These are phyloP conservation scores for Metridium senile DNA, from an alignment of 92 coral and sea anemone species.

Conservation along the genomic window DNA sequence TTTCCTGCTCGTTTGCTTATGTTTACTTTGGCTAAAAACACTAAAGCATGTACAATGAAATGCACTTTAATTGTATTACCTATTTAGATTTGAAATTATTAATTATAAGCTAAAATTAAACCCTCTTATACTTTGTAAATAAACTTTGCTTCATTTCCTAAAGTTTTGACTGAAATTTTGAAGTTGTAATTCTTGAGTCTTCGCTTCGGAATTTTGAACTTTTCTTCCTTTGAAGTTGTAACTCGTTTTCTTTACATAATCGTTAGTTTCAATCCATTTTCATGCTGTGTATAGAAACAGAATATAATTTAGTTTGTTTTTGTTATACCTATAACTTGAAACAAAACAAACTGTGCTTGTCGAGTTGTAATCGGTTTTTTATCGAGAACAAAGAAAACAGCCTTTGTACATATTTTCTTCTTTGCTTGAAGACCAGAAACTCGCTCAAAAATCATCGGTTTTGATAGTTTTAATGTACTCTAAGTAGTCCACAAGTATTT, in stretches of 20 bases:
- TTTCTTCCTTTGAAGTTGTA: too few relatives aligned
- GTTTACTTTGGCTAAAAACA: conserved; percentile 8
- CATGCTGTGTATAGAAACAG: conserved; percentile 1
- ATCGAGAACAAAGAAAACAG: conserved; percentile 13
- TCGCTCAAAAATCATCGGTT: background rate
- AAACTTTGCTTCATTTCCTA: background rate
- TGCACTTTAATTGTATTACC: background rate
- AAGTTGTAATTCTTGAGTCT: too few relatives aligned
- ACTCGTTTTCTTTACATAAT: too few relatives aligned
- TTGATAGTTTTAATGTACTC: background rate
- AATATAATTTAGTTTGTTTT: background rate
- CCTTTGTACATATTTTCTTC: background rate
- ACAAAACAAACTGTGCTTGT: conserved; percentile 9
- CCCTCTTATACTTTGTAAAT: background rate
- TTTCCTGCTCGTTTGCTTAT: background rate
- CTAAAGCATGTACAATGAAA: background rate
- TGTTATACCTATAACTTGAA: background rate
- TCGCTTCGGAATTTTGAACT: too few relatives aligned
- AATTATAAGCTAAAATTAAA: background rate
- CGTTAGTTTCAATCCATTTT: background rate
- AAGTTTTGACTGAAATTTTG: background rate
- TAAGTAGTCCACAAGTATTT: background rate
- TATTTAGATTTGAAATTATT: conserved; percentile 4
- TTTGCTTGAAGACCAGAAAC: conserved; percentile 25
- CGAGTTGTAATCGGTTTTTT: background rate